A percentile compares a stretch with the other conserved stretches of the same genome.
phyloP scores from a whole-genome alignment of 2,888 invertebrate genomes.

The Eledona agricola region DNA sequence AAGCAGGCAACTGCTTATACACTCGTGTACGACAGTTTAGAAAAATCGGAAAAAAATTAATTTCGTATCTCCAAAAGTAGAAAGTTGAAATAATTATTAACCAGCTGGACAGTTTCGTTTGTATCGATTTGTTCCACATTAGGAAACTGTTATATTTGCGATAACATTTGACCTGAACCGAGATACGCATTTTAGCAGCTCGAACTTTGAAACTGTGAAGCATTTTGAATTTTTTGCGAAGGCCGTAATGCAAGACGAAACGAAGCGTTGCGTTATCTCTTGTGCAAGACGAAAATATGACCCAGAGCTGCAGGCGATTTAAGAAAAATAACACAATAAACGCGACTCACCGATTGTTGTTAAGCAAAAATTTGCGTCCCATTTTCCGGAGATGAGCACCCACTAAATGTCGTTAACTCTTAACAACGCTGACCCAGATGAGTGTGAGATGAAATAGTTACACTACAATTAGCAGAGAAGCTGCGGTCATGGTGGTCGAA shows the following conservation, averaged over 20 bases:
- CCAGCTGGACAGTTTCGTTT: no score
- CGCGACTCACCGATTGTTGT: conserved; percentile 30
- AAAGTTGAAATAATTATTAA: no score
- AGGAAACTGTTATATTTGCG: no score
- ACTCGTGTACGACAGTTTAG: no score
- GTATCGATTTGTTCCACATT: no score
- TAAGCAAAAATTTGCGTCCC: conserved; percentile 29
- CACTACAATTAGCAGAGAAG: background rate
- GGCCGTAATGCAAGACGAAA: no score
- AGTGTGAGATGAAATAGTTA: no score
- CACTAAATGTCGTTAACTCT: conserved; percentile 9
- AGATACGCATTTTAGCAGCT: conserved; percentile 3
- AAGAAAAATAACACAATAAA: background rate
- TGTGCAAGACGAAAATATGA: no score
- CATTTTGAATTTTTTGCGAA: conserved; percentile 14
- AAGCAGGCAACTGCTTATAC: no score
- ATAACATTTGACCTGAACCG: conserved; percentile 22
- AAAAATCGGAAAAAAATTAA: no score
- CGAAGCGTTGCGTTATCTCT: no score
- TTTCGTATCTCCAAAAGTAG: no score
- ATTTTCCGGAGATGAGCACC: conserved; percentile 13
- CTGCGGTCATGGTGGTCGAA: conserved; percentile 4
- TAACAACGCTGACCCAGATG: conserved; percentile 17
- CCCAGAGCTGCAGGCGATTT: conserved; percentile 10
- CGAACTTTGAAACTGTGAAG: conserved; percentile 21